Base-by-base conservation (phyloP, 2,113 vertebrate genomes). In the Gopherus evgoodei region DNA sequence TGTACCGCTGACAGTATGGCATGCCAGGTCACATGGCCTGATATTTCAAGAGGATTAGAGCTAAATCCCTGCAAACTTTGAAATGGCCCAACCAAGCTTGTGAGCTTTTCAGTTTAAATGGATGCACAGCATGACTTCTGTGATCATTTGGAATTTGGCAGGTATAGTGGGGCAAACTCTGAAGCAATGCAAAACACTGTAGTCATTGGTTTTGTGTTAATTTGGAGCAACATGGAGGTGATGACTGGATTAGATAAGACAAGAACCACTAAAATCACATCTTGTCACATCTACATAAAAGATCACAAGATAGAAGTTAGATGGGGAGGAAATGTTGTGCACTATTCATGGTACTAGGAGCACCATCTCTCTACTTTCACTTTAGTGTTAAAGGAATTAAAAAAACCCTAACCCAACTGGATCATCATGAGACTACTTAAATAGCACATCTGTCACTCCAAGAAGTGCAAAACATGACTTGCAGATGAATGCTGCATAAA, bases 1-100 rank as follows among this genome's bases (percentile, higher is more conserved):
- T 97, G 93, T 96, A 84, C 96, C 87, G 38, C 92, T 86, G 87
- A 97, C 97, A 97, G 95, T 92, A 92, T 93, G 96, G 94, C 93
- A 97, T 98, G 94, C 96, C 97, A 97, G 96, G 96, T 97, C 96
- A 96, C 94, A 94, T 94, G 94, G 94, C 88, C 97, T 97, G 96
- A 97, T 98, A 97, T 96, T 97, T 96, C 98, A 98, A 98, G 98
- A 98, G 97, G 98, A 98, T 98, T 98, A 98, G 85, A 27, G 12
- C 69, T 96, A 96, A 98, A 94, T 97, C 97, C 96, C 93, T 92
- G 24, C 92, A 97, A 98, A 98, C 98, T 98, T 98, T 98, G 98
- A 98, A 98, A 98, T n/a, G 95, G 95, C 90, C 96, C 97, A 97
- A 69, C 93, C 81, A 65, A 97, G 96, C 97, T 96, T 97, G 91